phyloP scores from a whole-genome alignment of 2,113 vertebrate species.

The Laticauda colubrina region DNA sequence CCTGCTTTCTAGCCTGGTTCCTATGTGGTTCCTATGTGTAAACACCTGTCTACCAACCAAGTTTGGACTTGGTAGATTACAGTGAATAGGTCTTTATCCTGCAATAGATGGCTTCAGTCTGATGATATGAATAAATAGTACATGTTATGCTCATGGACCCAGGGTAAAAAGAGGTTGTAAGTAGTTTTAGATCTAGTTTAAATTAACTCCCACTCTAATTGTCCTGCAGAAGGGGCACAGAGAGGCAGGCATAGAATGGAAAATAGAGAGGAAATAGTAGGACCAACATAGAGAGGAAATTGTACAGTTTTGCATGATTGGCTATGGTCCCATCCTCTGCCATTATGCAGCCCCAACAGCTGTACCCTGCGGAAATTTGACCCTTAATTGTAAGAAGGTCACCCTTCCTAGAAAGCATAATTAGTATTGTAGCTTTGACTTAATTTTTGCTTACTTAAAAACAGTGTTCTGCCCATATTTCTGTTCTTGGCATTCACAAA shows the following conservation, averaged over 20 bases:
- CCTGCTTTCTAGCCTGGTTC: background rate
- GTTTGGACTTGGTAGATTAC: background rate
- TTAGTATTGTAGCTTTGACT: too few species aligned
- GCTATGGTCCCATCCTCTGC: background rate
- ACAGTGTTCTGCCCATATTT: background rate
- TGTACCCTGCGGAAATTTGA: background rate
- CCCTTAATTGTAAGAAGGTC: background rate
- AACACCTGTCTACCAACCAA: background rate
- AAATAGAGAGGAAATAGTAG: background rate
- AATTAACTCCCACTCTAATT: background rate
- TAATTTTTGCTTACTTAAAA: background rate
- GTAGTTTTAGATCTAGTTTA: background rate
- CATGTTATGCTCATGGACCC: background rate
- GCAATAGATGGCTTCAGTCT: background rate
- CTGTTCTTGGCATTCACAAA: background rate
- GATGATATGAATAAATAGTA: background rate
- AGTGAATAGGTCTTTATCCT: background rate
- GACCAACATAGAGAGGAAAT: background rate
- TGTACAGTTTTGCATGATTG: background rate
- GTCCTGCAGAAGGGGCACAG: background rate
- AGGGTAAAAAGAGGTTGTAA: background rate
- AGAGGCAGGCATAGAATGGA: background rate
- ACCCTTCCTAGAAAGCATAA: background rate
- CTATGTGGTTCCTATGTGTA: background rate
- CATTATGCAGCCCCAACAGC: background rate